Percentiles rank a stretch among this genome's conserved stretches.
Conservation (phyloP, 2,113 vertebrate species). For the Prunella himalayana region DNA sequence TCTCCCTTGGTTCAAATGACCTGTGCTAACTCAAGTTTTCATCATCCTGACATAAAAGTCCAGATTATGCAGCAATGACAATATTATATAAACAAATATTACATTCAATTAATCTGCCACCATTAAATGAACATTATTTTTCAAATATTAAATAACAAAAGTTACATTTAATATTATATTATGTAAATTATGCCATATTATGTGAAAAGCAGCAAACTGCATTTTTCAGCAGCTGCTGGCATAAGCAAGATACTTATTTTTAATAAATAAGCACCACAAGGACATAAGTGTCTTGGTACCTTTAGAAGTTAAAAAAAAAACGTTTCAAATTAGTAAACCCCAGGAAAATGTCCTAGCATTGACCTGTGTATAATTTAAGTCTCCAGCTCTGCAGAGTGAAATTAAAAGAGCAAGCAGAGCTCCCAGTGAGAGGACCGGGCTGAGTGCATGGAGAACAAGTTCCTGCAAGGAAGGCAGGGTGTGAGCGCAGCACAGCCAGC, state of each 20-base stretch:
- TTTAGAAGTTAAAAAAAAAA: neutral
- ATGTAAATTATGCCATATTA: accelerated
- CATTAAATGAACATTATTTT: neutral
- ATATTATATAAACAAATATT: neutral
- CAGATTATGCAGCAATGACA: neutral
- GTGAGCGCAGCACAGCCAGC: neutral
- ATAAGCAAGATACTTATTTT: neutral
- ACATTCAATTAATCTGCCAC: neutral
- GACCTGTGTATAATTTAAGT: neutral
- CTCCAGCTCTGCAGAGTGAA: neutral
- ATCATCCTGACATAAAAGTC: neutral
- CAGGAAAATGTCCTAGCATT: neutral
- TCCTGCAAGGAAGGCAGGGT: neutral
- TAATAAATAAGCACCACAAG: neutral
- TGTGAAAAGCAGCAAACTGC: neutral
- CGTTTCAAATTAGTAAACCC: neutral
- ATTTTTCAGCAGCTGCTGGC: neutral
- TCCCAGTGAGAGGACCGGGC: neutral
- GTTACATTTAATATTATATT: neutral
- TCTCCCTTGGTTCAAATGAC: neutral
- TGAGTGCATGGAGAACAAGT: neutral
- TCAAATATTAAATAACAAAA: neutral
- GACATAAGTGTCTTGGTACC: neutral
- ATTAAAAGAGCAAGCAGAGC: neutral
- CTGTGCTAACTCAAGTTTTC: neutral